Evolutionary conservation across 2,113 vertebrate species (phyloP).

Genomic region (Vireo altiloquus): DNA sequence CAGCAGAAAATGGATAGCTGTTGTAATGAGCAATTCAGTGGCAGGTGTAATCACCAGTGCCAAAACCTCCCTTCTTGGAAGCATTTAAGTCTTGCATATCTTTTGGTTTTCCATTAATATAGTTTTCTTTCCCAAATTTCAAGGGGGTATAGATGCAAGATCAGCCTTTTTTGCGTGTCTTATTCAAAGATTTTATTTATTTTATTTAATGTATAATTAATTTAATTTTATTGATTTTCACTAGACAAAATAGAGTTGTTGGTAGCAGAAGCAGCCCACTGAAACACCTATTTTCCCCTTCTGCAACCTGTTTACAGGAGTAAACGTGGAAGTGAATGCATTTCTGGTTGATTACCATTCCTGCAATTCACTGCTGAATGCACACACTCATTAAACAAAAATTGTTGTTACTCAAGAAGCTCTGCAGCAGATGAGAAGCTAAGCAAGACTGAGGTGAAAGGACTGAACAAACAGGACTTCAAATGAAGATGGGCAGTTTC

Average conservation of each 20-base stretch:
- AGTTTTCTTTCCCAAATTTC: neutral
- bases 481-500: neutral
- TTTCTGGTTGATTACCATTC: neutral
- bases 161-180: neutral
- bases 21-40: neutral
- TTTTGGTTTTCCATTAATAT: neutral
- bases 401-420: neutral
- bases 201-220: neutral
- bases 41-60: neutral
- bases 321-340: neutral
- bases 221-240: neutral
- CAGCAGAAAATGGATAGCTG: slow-evolving; percentile 14
- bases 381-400: neutral
- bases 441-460: slow-evolving; percentile 5
- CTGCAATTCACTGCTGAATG: neutral
- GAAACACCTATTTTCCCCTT: neutral
- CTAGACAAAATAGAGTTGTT: neutral
- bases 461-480: neutral
- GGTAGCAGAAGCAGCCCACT: neutral
- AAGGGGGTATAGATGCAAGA: neutral
- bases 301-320: neutral
- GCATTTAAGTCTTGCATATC: neutral
- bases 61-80: neutral
- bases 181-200: neutral
- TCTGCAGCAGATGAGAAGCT: slow-evolving; percentile 16